Base-by-base conservation (phyloP, 2,797 vertebrate genomes). In the Oryzias sinensis region DNA sequence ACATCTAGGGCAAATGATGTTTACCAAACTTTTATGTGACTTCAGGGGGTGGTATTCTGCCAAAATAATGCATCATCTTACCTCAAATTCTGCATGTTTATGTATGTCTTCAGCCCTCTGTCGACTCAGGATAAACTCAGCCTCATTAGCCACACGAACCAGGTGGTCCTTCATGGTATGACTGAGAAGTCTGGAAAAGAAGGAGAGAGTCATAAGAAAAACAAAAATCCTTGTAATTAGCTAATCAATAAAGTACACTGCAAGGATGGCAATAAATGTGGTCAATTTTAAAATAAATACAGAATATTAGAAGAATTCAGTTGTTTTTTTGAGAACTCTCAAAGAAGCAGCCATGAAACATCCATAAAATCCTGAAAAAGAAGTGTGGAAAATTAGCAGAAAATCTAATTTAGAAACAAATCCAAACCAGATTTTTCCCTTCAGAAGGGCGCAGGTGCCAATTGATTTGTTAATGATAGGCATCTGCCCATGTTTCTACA, bases 111-210 rank as follows among this genome's bases (percentile, higher is more conserved):
- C 97, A 8, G 97, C 95, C 73, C 95, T 93, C 85, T 99, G 97
- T 59, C 96, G 91, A 86, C 92, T 98, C 66, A 99, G 88, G 88
- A 99, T 99, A 63, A 99, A 99, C 77, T 98, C 97, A 2, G 97
- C 97, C 90, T 99, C 97, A 59, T 98, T 99, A 53, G 96, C 97
- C 54, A 99, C 97, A 63, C 96, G 94, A 48, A 99, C 97, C 78
- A 99, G 91, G 85, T 99, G 97, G 84, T 99, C 97, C 89, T 99
- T 99, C 97, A 99, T 99, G 58, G 96, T 98, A 87, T 99, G 97
- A 84, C 97, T 98, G 73, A 99, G 89, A 81, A 99, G 89, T 76
- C 97, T 99, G 73, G 14, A 43, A 71, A 77, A 77, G 49, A 89
- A 15, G 80, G 29, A 33, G 29, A 33, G 2, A 33, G 33, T 33